Evolutionary conservation across 2,888 invertebrate species (phyloP).

Genomic region (Drosophila melanosoma): DNA sequence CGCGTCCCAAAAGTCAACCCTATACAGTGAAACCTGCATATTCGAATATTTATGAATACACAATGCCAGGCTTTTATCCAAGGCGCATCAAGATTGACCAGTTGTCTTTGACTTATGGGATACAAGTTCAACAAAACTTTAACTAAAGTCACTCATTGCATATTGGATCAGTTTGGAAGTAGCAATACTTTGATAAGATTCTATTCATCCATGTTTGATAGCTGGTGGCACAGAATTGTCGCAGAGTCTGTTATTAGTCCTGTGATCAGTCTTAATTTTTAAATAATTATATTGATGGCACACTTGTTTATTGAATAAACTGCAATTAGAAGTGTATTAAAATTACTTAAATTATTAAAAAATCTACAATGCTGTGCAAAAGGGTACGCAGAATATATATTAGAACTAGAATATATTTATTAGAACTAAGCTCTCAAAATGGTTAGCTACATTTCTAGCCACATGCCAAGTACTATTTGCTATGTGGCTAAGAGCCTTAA

Average conservation of each 20-base stretch:
- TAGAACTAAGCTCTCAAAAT: background rate
- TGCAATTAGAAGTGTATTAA: background rate
- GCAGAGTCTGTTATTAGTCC: background rate
- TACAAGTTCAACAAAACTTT: conserved; percentile 1
- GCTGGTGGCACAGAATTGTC: background rate
- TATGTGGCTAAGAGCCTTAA: background rate
- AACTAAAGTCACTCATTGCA: conserved; percentile 31
- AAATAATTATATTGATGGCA: no score
- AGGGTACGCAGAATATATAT: no score
- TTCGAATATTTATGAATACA: conserved; percentile 44
- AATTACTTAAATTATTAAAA: background rate
- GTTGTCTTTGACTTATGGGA: background rate
- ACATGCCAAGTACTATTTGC: background rate
- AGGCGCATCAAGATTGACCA: conserved; percentile 50
- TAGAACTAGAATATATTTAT: background rate
- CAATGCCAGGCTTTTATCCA: conserved; percentile 30
- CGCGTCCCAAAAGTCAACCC: conserved; percentile 19
- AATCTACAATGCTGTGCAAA: background rate
- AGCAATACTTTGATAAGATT: background rate
- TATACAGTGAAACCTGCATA: conserved; percentile 19
- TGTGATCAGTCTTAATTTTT: background rate
- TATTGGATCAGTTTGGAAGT: conserved; percentile 13
- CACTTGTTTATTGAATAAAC: background rate
- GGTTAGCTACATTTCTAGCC: background rate
- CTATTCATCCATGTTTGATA: no score